Percentiles rank a stretch among this genome's conserved stretches.
Conservation (phyloP, 2,113 vertebrate species). For the Addax nasomaculatus region DNA sequence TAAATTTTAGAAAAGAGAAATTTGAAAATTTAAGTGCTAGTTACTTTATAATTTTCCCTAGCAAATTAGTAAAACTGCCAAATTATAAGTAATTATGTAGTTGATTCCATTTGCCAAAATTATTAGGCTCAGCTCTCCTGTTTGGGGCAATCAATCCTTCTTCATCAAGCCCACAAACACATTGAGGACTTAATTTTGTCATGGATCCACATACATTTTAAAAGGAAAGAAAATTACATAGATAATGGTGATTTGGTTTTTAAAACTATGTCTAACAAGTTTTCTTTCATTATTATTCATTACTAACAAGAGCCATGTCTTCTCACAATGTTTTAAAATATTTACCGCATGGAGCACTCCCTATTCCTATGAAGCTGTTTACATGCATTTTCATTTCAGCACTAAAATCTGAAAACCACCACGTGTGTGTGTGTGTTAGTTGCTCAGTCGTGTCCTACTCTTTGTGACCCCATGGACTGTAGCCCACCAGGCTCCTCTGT, state of each 20-base stretch:
- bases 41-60: background rate
- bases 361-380: background rate
- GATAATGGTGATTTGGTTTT: background rate
- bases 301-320: background rate
- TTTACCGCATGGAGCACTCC: background rate
- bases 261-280: background rate
- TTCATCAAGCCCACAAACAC: background rate
- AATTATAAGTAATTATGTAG: background rate
- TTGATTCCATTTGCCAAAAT: background rate
- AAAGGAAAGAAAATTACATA: conserved; percentile 10
- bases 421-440: background rate
- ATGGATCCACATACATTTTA: background rate
- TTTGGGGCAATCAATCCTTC: background rate
- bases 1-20: conserved; percentile 10
- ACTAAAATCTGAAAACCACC: background rate
- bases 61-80: background rate
- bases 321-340: background rate
- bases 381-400: background rate
- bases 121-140: background rate
- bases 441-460: too few relatives aligned
- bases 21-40: background rate
- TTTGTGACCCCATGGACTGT: background rate
- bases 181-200: background rate
- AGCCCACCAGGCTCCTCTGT: background rate
- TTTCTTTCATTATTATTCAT: background rate